Conservation (phyloP, 2,888 invertebrate genomes). For the Choreutis nemorana region DNA sequence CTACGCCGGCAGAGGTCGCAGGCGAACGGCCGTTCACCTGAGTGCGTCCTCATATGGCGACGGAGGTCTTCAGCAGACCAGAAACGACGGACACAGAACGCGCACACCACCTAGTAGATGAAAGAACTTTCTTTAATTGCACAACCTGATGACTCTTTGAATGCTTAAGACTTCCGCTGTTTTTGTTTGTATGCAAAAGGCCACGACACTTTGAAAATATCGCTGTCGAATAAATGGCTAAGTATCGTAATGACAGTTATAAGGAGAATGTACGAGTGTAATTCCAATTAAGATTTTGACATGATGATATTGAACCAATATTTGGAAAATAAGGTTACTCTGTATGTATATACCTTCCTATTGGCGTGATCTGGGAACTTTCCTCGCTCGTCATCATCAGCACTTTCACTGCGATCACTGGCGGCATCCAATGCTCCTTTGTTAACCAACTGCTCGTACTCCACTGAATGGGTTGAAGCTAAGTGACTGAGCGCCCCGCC, state of each 20-base stretch:
- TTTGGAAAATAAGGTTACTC: too few species aligned
- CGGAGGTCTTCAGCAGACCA: slow-evolving; percentile 95
- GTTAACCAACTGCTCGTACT: slow-evolving; percentile 82
- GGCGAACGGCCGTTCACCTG: slow-evolving; percentile 90
- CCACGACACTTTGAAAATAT: slow-evolving; percentile 3
- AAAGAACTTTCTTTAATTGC: too few species aligned
- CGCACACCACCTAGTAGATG: slow-evolving; percentile 76
- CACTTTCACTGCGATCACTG: slow-evolving; percentile 72
- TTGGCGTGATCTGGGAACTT: slow-evolving; percentile 89
- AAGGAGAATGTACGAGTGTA: neutral
- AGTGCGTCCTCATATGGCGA: slow-evolving; percentile 93
- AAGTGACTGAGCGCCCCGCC: slow-evolving; percentile 85
- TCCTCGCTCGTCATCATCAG: slow-evolving; percentile 73
- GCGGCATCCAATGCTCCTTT: slow-evolving; percentile 74
- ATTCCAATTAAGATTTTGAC: neutral
- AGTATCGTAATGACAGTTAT: neutral
- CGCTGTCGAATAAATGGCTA: neutral
- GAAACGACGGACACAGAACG: slow-evolving; percentile 91
- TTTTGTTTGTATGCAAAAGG: neutral
- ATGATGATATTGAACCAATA: too few species aligned
- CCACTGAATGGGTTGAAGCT: slow-evolving; percentile 75
- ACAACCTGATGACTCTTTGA: slow-evolving; percentile 3
- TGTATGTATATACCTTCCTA: slow-evolving; percentile 75
- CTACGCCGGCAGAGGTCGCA: slow-evolving; percentile 88
- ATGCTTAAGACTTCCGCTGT: slow-evolving; percentile 4